Base-by-base conservation (phyloP, 2,797 vertebrate genomes). In the Peromyscus eremicus region DNA sequence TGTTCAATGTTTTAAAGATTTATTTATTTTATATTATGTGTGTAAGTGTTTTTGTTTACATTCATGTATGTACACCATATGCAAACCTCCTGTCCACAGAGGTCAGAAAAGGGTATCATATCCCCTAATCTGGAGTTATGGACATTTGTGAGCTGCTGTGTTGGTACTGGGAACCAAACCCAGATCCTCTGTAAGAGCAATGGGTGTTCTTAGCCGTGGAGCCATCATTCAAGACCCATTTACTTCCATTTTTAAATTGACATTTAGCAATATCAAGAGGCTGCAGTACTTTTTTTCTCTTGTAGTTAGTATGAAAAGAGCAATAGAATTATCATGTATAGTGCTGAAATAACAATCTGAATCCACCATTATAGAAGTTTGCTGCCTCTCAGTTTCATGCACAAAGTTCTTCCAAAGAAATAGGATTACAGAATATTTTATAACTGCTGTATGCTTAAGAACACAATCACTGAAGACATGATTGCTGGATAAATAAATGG, bases 341-440 rank as follows among this genome's bases (percentile, higher is more conserved):
- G 60, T 49, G n/a, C 21, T 46, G 60, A 92, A 6, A 92, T 92
- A 80, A 70, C 23, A 64, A 52, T 57, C 43, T 32, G 10, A 92
- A 21, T 86, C 91, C 43, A 66, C 37, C 19, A 32, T 76, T 2
- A 13, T 37, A 49, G 25, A 88, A 89, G 6, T 73, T 94, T 76
- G 43, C 25, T 4, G 86, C n/a, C 79, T 92, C 23, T 94, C 90
- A 70, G n/a, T 34, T 80, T 94, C 13, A 73, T 68, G n/a, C 10
- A 84, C 34, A 71, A 92, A 83, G 27, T 92, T 88, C 40, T 93
- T 70, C 55, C 60, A 46, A 91, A 68, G 62, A 92, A 37, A 19
- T 21, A 32, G 1, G 13, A 83, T 92, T 89, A 89, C 19, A 80
- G 19, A 91, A 81, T 49, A 89, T 80, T 43, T 85, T 93, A 43